Base-by-base conservation (phyloP, 1,140 invertebrate species). In the Druon quercuslanigerum region DNA sequence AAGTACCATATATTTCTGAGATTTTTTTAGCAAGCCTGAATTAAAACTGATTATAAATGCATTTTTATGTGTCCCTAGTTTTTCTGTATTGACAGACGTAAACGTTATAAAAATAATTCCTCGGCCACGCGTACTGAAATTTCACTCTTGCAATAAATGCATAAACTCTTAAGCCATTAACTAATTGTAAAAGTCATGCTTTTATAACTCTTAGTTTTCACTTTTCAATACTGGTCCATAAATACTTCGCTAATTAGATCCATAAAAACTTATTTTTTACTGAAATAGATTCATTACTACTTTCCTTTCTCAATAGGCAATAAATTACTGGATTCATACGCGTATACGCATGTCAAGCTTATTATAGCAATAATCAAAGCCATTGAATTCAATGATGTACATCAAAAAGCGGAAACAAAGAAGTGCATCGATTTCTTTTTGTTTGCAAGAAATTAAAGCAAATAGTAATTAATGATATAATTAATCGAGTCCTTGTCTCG, bases 181-280 rank as follows among this genome's bases (percentile, higher is more conserved):
- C 20, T 40, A 73, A 33, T 51, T 40, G 60, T 78, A 78, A 76
- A 60, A 20, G 72, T 72, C 46, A 16, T 54, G 51, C 33, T 77
- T 50, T 52, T 60, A 80, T 71, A 71, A 78, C 17, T 50, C 54
- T 50, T 40, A 50, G 40, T 40, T 74, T 76, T 82, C 60, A 51
- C 76, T 74, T 83, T 81, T 76, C 79, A 33, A 19, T n/a, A 51
- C 46, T 50, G 50, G 50, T 11, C 46, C 33, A 72, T 52, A 52
- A 51, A 72, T 52, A 51, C 33, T 66, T 66, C 33, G 20, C 14
- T 66, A 66, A 66, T 66, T 66, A 66, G 25, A 66, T n/a, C 14
- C 40, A 46, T 66, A 66, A 46, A 40, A 66, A 66, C 25, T 66
- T 40, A 33, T 46, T 66, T 66, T 66, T 60, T 33, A 8, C 12